A percentile compares a stretch with the other conserved stretches of the same genome.
Evolutionary conservation across 2,113 vertebrate genomes (phyloP).

Genomic region (Plectropomus leopardus): DNA sequence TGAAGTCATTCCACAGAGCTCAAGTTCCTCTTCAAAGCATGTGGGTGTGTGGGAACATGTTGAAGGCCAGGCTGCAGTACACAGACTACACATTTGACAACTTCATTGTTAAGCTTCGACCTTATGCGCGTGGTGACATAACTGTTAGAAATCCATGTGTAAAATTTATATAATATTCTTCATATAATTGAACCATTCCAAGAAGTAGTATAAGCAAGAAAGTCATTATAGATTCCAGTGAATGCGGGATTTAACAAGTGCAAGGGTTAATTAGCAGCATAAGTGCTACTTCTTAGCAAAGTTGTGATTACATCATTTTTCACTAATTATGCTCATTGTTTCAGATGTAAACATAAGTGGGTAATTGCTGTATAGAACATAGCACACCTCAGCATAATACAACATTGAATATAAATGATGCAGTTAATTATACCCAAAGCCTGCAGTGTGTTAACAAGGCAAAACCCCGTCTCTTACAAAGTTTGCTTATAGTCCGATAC

Average conservation of each 20-base stretch:
- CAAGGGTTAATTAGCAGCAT: slow-evolving; percentile 27
- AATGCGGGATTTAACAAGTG: slow-evolving; percentile 23
- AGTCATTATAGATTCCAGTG: slow-evolving; percentile 32
- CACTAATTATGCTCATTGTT: slow-evolving; percentile 5
- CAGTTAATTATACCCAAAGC: neutral
- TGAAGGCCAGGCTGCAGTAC: slow-evolving; percentile 9
- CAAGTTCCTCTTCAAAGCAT: slow-evolving; percentile 47
- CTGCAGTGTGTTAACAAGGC: neutral
- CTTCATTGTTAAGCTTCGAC: neutral
- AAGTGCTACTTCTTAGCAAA: neutral
- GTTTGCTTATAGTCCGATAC: neutral
- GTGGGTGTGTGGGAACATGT: slow-evolving; percentile 30
- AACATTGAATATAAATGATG: slow-evolving; percentile 3
- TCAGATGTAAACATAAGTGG: too few species aligned
- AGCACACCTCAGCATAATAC: slow-evolving; percentile 15
- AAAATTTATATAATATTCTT: neutral
- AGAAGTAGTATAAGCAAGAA: neutral
- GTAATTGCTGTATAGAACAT: neutral
- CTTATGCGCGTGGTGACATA: neutral
- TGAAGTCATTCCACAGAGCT: slow-evolving; percentile 23
- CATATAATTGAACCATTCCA: neutral
- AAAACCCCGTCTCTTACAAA: neutral
- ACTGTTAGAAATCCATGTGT: slow-evolving; percentile 26
- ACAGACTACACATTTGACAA: slow-evolving; percentile 13
- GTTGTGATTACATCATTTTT: neutral